Base-by-base conservation (phyloP, 2,888 invertebrate species). In the Candidula unifasciata region DNA sequence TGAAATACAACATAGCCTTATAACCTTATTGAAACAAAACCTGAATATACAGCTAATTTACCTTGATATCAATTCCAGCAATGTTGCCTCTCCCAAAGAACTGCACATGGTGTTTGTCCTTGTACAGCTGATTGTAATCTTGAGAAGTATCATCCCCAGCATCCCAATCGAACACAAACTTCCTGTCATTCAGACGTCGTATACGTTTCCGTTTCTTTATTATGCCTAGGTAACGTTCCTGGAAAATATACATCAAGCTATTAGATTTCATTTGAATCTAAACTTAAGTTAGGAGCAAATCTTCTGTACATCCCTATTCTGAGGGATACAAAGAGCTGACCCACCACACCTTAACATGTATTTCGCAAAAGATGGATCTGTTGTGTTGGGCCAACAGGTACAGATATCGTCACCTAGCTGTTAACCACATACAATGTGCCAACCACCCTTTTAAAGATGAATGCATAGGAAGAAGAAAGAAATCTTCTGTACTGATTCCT, bases 81-180 rank as follows among this genome's bases (percentile, higher is more conserved):
- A 99, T 96, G 93, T 99, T 98, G 18, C 99, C 99, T 86, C 99
- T 95, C 0, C 99, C 99, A 95, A 97, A 99, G 94, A 99, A 99
- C 94, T 94, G 94, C 2, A 93, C 90, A 94, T 98, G 97, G 94
- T 99, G 99, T 78, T 97, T 95, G 90, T 99, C 98, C 94, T 99
- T 99, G 92, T 99, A 99, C 35, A 99, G 95, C 86, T 96, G 96
- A 94, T 99, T 99, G 92, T 99, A 99, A 95, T 99, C 99, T 87
- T 96, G 96, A 3, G 98, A 98, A 0, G 99, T 99, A 92, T 99
- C 99, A 94, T 99, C 99, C 0, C 97, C 97, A 0, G 98, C 98
- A 94, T 99, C 99, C 99, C 99, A 99, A 94, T 99, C 99, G 94
- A 99, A 99, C 0, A 99, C 99, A 95, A 99, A 99, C 94, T 99